These are phyloP conservation scores for Amblyopsis rosae DNA, from an alignment of 2,113 vertebrate genomes.

Conservation along the genomic window DNA sequence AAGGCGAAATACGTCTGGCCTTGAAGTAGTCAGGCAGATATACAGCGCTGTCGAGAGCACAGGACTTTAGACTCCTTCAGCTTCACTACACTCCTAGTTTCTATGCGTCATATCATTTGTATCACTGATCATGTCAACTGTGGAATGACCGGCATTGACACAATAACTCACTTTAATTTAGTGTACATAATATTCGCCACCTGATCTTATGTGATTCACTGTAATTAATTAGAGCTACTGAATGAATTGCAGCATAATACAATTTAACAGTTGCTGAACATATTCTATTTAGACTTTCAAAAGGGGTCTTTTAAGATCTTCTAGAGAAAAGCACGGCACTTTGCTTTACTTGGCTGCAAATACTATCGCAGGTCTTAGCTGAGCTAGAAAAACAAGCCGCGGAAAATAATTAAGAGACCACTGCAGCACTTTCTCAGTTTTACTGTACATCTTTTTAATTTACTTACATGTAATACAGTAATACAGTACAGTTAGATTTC, in stretches of 20 bases:
- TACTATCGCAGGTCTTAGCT: constrained; percentile 8
- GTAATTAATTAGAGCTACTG: not conserved
- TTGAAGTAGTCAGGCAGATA: constrained; percentile 47
- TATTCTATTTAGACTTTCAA: not conserved
- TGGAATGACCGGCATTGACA: too few relatives aligned
- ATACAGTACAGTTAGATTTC: too few relatives aligned
- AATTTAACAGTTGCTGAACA: not conserved
- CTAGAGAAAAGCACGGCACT: not conserved
- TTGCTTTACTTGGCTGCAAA: not conserved
- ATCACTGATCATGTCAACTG: not conserved
- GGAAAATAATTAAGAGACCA: too few relatives aligned
- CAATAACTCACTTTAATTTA: too few relatives aligned
- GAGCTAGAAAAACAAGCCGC: constrained; percentile 22
- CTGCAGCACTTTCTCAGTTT: too few relatives aligned
- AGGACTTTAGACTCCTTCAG: constrained; percentile 25
- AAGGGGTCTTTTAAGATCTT: not conserved
- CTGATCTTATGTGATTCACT: not conserved
- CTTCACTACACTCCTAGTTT: constrained; percentile 19
- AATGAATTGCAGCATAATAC: too few relatives aligned
- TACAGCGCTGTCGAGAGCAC: constrained; percentile 30
- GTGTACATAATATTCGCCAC: not conserved
- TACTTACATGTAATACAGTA: too few relatives aligned
- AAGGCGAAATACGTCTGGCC: constrained; percentile 66
- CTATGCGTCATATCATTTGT: not conserved
- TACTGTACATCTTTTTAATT: too few relatives aligned